Conservation (phyloP, 1,140 invertebrate species). For the Bradynema listronoti region DNA sequence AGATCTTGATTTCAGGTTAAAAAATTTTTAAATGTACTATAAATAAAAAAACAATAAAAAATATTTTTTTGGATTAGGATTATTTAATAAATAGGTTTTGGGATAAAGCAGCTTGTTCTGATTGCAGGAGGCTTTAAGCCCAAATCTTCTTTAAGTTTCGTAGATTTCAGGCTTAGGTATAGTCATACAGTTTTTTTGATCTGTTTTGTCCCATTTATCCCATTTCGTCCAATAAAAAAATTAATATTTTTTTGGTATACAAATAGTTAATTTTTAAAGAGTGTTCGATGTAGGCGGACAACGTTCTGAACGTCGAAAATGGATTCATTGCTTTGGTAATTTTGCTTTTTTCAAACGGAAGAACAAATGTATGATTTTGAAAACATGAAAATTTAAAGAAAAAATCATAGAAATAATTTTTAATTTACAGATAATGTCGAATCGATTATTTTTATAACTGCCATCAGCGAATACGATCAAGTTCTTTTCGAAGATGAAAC, state of each 20-base stretch:
- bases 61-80: too few relatives aligned
- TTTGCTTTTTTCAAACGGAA: neutral
- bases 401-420: slow-evolving; percentile 12
- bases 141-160: too few relatives aligned
- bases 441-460: slow-evolving; percentile 60
- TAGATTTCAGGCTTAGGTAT: too few relatives aligned
- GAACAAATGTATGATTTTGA: neutral
- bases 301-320: slow-evolving; percentile 59
- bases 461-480: slow-evolving; percentile 60
- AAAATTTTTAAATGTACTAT: too few relatives aligned
- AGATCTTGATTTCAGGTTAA: slow-evolving; percentile 36
- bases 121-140: too few relatives aligned
- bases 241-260: neutral
- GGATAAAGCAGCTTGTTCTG: too few relatives aligned
- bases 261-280: slow-evolving; percentile 61
- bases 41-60: neutral
- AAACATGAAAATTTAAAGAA: neutral
- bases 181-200: too few relatives aligned
- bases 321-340: slow-evolving; percentile 59
- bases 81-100: too few relatives aligned
- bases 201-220: too few relatives aligned
- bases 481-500: slow-evolving; percentile 59
- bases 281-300: slow-evolving; percentile 84
- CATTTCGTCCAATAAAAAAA: too few relatives aligned
- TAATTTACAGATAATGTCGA: slow-evolving; percentile 59